phyloP scores from a whole-genome alignment of 2,797 vertebrate species.

The Phalanger gymnotis region DNA sequence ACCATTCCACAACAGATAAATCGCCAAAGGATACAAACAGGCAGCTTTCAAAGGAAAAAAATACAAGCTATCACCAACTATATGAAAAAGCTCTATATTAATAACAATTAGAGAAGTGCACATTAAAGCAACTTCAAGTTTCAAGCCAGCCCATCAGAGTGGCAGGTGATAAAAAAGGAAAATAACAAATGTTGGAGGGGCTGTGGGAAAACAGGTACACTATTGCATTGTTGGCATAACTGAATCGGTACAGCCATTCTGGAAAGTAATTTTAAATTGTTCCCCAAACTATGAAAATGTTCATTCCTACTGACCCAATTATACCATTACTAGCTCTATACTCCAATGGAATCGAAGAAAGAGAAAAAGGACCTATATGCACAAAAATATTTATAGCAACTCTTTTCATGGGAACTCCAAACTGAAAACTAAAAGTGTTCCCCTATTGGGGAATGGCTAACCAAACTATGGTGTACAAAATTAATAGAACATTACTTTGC shows the following conservation, averaged over 20 bases:
- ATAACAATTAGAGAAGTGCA: not conserved
- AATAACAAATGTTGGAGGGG: not conserved
- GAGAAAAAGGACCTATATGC: not conserved
- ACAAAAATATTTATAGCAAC: not conserved
- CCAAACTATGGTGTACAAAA: not conserved
- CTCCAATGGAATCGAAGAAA: not conserved
- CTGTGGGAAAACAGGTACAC: not conserved
- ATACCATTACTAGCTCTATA: not conserved
- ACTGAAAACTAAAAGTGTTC: not conserved
- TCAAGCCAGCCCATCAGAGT: not conserved
- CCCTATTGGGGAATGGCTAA: not conserved
- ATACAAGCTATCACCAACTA: not conserved
- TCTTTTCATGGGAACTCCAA: not conserved
- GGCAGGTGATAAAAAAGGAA: not conserved
- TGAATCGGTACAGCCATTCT: not conserved
- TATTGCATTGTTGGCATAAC: not conserved
- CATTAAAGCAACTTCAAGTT: not conserved
- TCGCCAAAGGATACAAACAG: not conserved
- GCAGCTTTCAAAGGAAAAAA: not conserved
- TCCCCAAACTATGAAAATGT: not conserved
- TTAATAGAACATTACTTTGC: not conserved
- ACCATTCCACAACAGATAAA: not conserved
- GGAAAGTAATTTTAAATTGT: not conserved
- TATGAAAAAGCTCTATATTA: not conserved
- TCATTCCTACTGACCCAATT: not conserved